Conservation (phyloP, 2,113 vertebrate species). For the Peromyscus maniculatus region DNA sequence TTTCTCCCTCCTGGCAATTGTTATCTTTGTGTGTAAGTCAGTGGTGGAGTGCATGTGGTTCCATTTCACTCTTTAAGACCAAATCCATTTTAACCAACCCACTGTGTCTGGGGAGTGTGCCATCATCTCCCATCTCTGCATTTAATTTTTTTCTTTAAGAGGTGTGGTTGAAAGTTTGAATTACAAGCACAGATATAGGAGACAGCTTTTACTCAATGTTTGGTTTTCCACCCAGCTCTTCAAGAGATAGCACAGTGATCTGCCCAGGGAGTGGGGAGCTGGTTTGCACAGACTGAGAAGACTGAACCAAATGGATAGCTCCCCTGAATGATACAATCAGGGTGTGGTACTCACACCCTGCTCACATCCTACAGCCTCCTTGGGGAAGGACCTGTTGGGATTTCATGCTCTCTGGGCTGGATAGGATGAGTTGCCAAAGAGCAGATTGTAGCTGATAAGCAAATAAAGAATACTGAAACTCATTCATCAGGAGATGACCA, state of each 20-base stretch:
- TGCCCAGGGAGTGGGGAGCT: background rate
- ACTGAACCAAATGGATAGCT: background rate
- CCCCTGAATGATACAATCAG: background rate
- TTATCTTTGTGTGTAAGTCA: background rate
- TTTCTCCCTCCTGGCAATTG: background rate
- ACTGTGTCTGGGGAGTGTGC: too few relatives aligned
- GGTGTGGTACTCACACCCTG: background rate
- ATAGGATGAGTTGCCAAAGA: background rate
- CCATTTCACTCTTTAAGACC: background rate
- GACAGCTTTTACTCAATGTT: background rate
- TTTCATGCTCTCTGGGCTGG: background rate
- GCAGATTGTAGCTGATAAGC: background rate
- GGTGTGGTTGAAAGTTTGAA: slow-evolving; percentile 19
- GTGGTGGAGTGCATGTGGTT: background rate
- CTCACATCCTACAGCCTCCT: background rate
- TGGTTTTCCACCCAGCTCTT: background rate
- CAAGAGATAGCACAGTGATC: background rate
- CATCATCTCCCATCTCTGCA: too few relatives aligned
- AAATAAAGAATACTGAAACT: background rate
- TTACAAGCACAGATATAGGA: background rate
- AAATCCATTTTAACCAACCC: background rate
- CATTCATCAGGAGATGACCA: background rate
- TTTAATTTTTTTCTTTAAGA: background rate
- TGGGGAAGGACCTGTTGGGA: background rate
- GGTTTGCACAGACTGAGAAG: background rate